These are phyloP conservation scores for Parnassius glacialis DNA, from an alignment of 2,888 invertebrate genomes.

Conservation along the genomic window DNA sequence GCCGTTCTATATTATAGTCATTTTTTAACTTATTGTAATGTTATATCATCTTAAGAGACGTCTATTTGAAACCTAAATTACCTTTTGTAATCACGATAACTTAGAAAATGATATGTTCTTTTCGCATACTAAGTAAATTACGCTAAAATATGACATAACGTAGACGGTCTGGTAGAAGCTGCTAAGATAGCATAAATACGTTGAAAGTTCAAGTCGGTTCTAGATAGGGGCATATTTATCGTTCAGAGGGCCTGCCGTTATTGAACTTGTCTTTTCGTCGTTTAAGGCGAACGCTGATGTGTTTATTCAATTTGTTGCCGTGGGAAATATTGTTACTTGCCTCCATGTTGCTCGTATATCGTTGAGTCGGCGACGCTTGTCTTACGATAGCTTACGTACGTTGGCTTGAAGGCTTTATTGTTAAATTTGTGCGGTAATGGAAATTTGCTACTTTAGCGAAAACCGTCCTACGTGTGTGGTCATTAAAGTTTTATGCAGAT, in stretches of 20 bases:
- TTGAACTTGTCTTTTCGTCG: conserved; percentile 76
- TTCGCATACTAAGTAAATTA: not conserved
- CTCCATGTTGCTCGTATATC: conserved; percentile 52
- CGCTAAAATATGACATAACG: conserved; percentile 45
- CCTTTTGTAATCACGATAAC: no score
- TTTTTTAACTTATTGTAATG: no score
- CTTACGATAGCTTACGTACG: conserved; percentile 33
- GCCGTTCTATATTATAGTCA: no score
- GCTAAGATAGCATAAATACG: conserved; percentile 58
- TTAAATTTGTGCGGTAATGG: conserved; percentile 23
- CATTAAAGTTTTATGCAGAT: conserved; percentile 7
- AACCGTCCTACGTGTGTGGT: conserved; percentile 22
- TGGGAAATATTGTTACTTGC: conserved; percentile 71
- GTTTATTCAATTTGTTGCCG: conserved; percentile 76
- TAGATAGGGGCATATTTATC: conserved; percentile 71
- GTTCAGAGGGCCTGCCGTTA: conserved; percentile 58
- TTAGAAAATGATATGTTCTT: no score
- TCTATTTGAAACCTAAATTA: no score
- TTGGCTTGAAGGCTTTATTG: conserved; percentile 25
- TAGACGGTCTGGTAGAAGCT: conserved; percentile 47
- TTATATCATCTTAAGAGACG: no score
- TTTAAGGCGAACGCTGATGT: conserved; percentile 73
- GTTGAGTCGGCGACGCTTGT: conserved; percentile 43
- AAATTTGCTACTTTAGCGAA: conserved; percentile 27
- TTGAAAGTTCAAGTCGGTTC: conserved; percentile 45